Conservation (phyloP, 2,113 vertebrate genomes). For the Ascaphus truei region DNA sequence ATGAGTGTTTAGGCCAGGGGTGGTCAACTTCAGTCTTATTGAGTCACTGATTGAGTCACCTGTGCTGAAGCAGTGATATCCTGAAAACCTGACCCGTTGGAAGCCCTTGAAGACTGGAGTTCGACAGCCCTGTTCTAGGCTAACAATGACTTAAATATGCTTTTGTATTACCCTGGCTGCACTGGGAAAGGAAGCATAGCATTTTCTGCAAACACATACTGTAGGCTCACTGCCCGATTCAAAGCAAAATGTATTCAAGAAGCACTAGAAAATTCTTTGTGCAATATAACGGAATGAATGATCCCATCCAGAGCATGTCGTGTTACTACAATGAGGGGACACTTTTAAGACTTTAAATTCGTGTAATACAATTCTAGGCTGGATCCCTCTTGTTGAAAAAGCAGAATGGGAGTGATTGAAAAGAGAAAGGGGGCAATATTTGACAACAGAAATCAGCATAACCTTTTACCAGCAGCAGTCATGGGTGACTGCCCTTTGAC, state of each 20-base stretch:
- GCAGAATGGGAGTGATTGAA: constrained; percentile 68
- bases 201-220: too few species aligned
- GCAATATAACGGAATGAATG: constrained; percentile 57
- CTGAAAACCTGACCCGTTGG: too few species aligned
- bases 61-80: too few species aligned
- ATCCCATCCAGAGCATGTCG: constrained; percentile 57
- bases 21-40: too few species aligned
- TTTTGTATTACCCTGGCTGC: too few species aligned
- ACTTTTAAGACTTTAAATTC: constrained; percentile 79
- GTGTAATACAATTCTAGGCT: constrained; percentile 75
- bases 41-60: too few species aligned
- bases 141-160: too few species aligned
- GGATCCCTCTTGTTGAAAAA: constrained; percentile 67
- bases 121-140: too few species aligned
- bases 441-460: constrained; percentile 82
- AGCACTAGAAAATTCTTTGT: constrained; percentile 60
- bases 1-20: too few species aligned
- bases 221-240: too few species aligned
- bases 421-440: constrained; percentile 73
- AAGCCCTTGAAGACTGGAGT: too few species aligned
- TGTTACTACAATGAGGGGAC: constrained; percentile 62
- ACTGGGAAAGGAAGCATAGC: too few species aligned
- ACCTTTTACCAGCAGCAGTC: constrained; percentile 76
- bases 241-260: constrained; percentile 40
- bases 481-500: constrained; percentile 80